Evolutionary conservation across 2,888 invertebrate genomes (phyloP).

Genomic region (Bugulina stolonifera): DNA sequence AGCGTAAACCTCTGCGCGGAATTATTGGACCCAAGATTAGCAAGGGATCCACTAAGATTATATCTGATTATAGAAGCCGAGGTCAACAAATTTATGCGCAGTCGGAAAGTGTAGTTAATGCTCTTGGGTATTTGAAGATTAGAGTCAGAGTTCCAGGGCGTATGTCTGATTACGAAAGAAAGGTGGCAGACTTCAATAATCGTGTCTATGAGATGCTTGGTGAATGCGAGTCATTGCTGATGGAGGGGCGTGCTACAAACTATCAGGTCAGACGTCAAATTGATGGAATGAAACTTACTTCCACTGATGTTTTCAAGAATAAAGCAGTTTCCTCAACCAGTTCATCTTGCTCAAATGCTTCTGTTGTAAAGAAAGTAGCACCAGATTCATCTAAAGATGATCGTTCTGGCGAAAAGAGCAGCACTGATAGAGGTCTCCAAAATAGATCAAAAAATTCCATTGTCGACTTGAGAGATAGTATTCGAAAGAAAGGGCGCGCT

Average conservation of each 20-base stretch:
- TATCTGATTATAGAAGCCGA: background rate
- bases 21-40: background rate
- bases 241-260: background rate
- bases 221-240: background rate
- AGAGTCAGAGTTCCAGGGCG: background rate
- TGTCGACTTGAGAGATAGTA: background rate
- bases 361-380: too few relatives aligned
- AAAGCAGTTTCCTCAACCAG: background rate
- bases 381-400: background rate
- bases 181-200: conserved; percentile 21
- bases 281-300: background rate
- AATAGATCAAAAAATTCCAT: too few relatives aligned
- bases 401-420: background rate
- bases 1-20: background rate
- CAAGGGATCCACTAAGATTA: background rate
- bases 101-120: background rate
- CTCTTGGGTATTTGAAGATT: background rate
- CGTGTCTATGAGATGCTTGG: background rate
- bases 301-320: background rate
- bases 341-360: too few relatives aligned
- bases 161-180: background rate
- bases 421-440: background rate
- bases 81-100: conserved; percentile 1
- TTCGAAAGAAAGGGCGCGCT: background rate
- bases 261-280: background rate